Evolutionary conservation across 1,140 invertebrate species (phyloP), one percentile per base, ranked within the genome.

Genomic region (Dreissena polymorpha): DNA sequence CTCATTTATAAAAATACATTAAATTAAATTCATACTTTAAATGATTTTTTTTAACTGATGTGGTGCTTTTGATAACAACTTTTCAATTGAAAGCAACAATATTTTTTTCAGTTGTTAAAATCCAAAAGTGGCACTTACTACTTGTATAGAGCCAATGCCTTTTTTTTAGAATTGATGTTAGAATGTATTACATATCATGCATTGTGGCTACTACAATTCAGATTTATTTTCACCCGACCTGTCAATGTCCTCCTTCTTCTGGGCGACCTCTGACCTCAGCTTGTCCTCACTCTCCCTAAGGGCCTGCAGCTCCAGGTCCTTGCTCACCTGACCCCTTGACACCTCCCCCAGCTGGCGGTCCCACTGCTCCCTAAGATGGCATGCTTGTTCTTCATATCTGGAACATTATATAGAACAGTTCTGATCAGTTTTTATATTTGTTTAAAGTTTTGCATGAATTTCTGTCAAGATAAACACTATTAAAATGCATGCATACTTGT

Each of bases 161-260:
- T 39, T 39, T 39, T 39, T 39, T n/a, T n/a, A n/a, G n/a, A n/a
- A n/a, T n/a, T n/a, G n/a, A n/a, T n/a, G n/a, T n/a, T n/a, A n/a
- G n/a, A n/a, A n/a, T n/a, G 53, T 55, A 12, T 55, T 55, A 12
- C 53, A 39, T 39, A 39, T 2, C 2, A 39, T 39, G 39, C 39
- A 39, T 2, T 39, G 2, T 39, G 39, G 39, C 39, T 39, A 8
- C 39, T 39, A 5, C 8, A 39, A 39, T 39, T 39, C 39, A 39
- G 8, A 39, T 39, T 5, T 39, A 8, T 39, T 5, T 5, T 2
- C 39, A 39, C 39, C 39, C 2, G 2, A 91, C 90, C 91, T 91
- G 70, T 91, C 88, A 29, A 92, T 88, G 67, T 91, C 90, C 53
- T 90, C 86, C 81, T 91, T 92, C 60, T 86, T 89, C 72, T 90